A percentile compares a stretch with the other conserved stretches of the same genome.
phyloP scores from a whole-genome alignment of 2,888 invertebrate genomes.

The Argynnis bischoffii region DNA sequence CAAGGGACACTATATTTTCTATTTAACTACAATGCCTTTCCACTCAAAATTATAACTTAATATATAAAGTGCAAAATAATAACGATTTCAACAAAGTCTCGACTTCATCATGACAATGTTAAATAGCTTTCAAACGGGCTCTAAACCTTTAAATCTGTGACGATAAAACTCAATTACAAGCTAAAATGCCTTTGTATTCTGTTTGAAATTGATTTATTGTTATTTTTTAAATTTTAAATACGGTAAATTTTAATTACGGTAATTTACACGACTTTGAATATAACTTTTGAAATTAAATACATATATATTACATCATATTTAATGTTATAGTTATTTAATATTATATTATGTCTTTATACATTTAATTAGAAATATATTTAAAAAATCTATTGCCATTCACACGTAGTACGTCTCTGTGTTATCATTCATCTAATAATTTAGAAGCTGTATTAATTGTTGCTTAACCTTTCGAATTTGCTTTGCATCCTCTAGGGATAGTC shows the following conservation, averaged over 20 bases:
- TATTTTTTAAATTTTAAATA: neutral
- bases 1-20: neutral
- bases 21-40: conserved; percentile 3
- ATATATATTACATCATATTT: neutral
- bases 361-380: neutral
- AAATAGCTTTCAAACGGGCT: conserved; percentile 16
- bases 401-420: conserved; percentile 8
- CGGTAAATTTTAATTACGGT: neutral
- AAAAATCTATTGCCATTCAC: conserved; percentile 25
- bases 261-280: no score
- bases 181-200: neutral
- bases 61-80: conserved; percentile 14
- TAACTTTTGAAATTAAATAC: no score
- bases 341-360: neutral
- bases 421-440: conserved; percentile 22
- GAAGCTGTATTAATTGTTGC: conserved; percentile 20
- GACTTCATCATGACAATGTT: conserved; percentile 17
- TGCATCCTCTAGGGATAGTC: conserved; percentile 26
- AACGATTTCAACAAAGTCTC: conserved; percentile 12
- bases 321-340: neutral
- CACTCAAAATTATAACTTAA: neutral
- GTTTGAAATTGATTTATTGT: neutral
- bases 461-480: conserved; percentile 21
- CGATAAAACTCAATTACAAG: conserved; percentile 11
- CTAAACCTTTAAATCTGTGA: neutral